Conservation (phyloP, 2,113 vertebrate genomes). For the Malurus alboscapulatus region DNA sequence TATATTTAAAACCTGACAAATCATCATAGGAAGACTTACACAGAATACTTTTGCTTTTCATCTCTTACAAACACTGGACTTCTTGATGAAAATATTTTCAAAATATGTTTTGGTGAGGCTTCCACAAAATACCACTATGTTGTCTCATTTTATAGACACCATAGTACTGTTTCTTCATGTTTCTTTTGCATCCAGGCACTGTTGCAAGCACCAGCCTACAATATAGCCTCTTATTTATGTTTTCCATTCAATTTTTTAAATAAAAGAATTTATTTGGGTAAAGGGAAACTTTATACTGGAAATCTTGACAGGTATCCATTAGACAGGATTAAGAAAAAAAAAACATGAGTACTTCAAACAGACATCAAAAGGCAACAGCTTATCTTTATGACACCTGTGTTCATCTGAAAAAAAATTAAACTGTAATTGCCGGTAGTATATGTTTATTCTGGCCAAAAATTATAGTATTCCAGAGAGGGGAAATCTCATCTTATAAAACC, state of each 20-base stretch:
- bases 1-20: not conserved
- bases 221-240: not conserved
- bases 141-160: not conserved
- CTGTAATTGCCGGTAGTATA: not conserved
- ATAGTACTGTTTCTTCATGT: not conserved
- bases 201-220: not conserved
- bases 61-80: not conserved
- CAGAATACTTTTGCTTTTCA: not conserved
- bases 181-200: not conserved
- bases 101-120: not conserved
- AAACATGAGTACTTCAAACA: not conserved
- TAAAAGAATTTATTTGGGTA: not conserved
- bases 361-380: not conserved
- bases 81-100: not conserved
- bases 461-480: not conserved
- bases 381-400: not conserved
- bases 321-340: not conserved
- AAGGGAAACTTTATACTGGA: not conserved
- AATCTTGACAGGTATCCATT: not conserved
- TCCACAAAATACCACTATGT: not conserved
- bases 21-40: not conserved
- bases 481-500: not conserved
- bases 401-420: not conserved
- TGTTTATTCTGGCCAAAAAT: not conserved
- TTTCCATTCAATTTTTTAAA: accelerated